Base-by-base conservation (phyloP, 2,797 vertebrate genomes). In the Oryzias dopingdopingensis region DNA sequence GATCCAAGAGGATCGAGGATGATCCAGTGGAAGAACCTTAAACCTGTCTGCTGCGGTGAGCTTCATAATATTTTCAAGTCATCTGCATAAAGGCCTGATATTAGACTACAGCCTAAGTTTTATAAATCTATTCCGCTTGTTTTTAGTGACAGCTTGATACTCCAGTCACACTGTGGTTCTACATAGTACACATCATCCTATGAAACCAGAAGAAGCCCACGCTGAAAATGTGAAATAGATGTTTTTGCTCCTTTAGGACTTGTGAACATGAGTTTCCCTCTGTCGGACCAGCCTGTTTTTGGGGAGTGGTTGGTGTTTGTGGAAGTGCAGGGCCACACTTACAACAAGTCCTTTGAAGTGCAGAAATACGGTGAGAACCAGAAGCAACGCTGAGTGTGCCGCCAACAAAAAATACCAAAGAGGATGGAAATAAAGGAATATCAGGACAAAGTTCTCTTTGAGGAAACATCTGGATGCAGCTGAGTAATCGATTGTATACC, bases 321-420 rank as follows among this genome's bases (percentile, higher is more conserved):
- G 12, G 93, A 96, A 65, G 91, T 93, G 86, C 96, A 97, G 79
- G 94, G 94, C 7, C 93, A 95, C 79, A 87, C 91, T 0, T 96
- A 95, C 86, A 97, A 96, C 90, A 94, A 91, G 76, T 94, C 96
- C 0, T 97, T 97, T 77, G 93, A 96, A 80, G 96, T 97, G 52
- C 95, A 95, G 84, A 97, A 95, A 89, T 97, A 97, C 2, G 94
- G 95, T 97, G 80, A 94, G 93, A 79, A 16, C 14, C 50, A 44
- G 5, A 44, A 16, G 17, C 42, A 42, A 26, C 7, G 26, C 26
- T 12, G 2, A 37, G 12, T 12, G 29, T 32, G 7, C 7, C 29
- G 8, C 29, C 29, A 12, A 37, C 10, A 6, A 29, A 29, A 29
- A 29, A 29, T 12, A 37, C 32, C 26, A 29, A 29, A 29, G 6